phyloP scores from a whole-genome alignment of 2,113 vertebrate species.

The Nicator chloris region DNA sequence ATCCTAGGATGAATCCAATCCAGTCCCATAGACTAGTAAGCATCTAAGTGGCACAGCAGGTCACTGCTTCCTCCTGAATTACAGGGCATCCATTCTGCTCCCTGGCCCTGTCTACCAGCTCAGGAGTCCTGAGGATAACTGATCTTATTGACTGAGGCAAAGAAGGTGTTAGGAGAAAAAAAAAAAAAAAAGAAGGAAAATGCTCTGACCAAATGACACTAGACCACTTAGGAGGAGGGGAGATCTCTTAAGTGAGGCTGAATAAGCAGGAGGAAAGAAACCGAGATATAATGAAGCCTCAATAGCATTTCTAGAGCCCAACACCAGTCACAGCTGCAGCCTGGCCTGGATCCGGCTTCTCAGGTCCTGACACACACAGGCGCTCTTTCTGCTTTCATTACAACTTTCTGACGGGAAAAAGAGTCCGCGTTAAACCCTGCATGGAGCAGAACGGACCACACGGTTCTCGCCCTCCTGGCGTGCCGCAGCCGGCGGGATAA shows the following conservation, averaged over 20 bases:
- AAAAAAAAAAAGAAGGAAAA: neutral
- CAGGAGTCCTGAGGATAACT: neutral
- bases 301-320: neutral
- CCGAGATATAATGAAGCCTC: rapidly evolving
- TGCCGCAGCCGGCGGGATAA: neutral
- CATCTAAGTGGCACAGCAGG: neutral
- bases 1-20: neutral
- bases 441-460: rapidly evolving
- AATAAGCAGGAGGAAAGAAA: neutral
- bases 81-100: neutral
- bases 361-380: neutral
- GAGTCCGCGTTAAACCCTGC: neutral
- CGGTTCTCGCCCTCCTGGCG: neutral
- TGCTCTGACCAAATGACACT: rapidly evolving
- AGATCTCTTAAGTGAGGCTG: neutral
- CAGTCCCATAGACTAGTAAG: neutral
- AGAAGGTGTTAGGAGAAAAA: neutral
- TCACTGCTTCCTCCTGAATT: neutral
- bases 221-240: neutral
- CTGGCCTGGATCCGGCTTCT: neutral
- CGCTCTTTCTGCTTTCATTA: neutral
- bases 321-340: neutral
- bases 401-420: neutral
- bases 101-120: neutral
- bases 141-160: neutral